Percentiles rank a stretch among this genome's conserved stretches.
Evolutionary conservation across 2,888 invertebrate species (phyloP).

Genomic region (Byasa hedistus): DNA sequence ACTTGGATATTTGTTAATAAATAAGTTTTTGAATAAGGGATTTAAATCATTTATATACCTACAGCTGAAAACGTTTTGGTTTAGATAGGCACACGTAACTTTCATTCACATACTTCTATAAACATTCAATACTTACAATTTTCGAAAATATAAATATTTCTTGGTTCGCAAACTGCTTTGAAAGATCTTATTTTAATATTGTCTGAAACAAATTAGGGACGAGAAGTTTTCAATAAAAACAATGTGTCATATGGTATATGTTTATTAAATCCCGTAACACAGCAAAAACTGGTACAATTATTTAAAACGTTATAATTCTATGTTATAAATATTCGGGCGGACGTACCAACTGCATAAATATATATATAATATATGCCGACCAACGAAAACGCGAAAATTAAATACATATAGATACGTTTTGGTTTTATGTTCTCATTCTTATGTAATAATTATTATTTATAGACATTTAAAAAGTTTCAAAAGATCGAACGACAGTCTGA

Average conservation of each 20-base stretch:
- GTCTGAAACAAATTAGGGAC: neutral
- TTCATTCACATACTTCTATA: too few species aligned
- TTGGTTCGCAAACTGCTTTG: too few species aligned
- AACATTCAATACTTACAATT: too few species aligned
- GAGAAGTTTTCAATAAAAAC: slow-evolving; percentile 33
- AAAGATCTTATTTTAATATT: too few species aligned
- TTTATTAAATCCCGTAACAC: slow-evolving; percentile 47
- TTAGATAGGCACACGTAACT: too few species aligned
- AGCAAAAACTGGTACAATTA: slow-evolving; percentile 39
- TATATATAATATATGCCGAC: slow-evolving; percentile 4
- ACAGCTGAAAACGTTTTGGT: too few species aligned
- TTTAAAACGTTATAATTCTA: slow-evolving; percentile 22
- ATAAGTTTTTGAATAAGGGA: too few species aligned
- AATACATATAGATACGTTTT: neutral
- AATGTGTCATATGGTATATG: slow-evolving; percentile 33
- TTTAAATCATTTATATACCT: too few species aligned
- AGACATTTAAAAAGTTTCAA: neutral
- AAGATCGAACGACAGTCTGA: neutral
- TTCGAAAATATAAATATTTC: too few species aligned
- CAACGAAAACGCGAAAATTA: neutral
- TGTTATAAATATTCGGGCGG: slow-evolving; percentile 26
- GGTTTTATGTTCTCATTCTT: neutral
- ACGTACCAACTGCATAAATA: slow-evolving; percentile 15
- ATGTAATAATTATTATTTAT: neutral
- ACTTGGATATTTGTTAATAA: too few species aligned